Evolutionary conservation across 2,888 invertebrate genomes (phyloP).

Genomic region (Harpagoxenus sublaevis): DNA sequence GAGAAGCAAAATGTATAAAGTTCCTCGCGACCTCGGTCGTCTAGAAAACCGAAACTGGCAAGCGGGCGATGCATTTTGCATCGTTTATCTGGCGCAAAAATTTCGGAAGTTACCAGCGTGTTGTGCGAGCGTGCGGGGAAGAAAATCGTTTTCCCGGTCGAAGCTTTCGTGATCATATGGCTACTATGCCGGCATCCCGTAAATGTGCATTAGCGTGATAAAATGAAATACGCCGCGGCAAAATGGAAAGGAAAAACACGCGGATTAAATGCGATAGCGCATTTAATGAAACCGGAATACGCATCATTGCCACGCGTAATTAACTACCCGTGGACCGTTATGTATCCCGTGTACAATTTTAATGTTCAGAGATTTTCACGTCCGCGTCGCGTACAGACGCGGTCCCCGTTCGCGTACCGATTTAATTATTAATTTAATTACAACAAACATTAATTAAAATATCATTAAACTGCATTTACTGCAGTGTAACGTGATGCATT

Average conservation of each 20-base stretch:
- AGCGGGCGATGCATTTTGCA: constrained; percentile 16
- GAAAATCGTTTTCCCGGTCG: not conserved
- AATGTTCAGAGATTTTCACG: constrained; percentile 39
- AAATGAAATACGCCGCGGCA: constrained; percentile 28
- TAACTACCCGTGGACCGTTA: constrained; percentile 29
- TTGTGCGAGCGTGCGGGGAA: not conserved
- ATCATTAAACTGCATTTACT: constrained; percentile 48
- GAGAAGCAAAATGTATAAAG: not conserved
- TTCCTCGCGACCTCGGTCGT: not conserved
- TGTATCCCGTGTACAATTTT: constrained; percentile 33
- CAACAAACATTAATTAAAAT: constrained; percentile 54
- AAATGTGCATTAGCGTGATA: constrained; percentile 39
- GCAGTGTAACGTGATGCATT: constrained; percentile 17
- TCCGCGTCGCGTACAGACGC: not conserved
- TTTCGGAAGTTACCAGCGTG: constrained; percentile 12
- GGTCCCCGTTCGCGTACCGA: constrained; percentile 14
- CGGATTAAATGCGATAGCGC: constrained; percentile 46
- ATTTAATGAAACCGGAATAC: constrained; percentile 48
- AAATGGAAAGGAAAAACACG: constrained; percentile 45
- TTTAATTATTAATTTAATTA: constrained; percentile 57
- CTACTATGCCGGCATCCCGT: not conserved
- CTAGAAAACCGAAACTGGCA: not conserved
- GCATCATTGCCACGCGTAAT: constrained; percentile 49
- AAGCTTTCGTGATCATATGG: not conserved
- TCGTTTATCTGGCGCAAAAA: constrained; percentile 20